phyloP scores from a whole-genome alignment of 2,888 invertebrate species.

The Drosophila barbarae region DNA sequence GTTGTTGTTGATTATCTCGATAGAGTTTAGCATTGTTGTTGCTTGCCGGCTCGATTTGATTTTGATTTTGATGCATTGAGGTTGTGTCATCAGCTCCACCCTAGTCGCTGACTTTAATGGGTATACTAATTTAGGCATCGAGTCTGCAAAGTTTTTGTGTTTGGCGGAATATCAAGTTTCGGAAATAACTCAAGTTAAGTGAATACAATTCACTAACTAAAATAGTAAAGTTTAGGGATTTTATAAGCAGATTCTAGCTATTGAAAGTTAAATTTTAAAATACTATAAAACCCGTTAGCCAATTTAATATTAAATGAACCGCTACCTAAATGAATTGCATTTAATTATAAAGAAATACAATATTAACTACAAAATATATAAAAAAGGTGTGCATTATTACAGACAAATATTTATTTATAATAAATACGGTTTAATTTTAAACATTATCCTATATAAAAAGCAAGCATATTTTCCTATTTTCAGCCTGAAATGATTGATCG shows the following conservation, averaged over 20 bases:
- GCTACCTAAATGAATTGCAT: not conserved
- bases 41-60: constrained; percentile 33
- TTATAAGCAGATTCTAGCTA: not conserved
- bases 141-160: not conserved
- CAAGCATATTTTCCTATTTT: not conserved
- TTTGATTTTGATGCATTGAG: constrained; percentile 36
- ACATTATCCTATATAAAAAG: too few relatives aligned
- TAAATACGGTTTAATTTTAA: not conserved
- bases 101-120: constrained; percentile 8
- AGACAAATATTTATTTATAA: not conserved
- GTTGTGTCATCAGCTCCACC: constrained; percentile 35
- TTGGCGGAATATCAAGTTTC: not conserved
- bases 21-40: constrained; percentile 23
- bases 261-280: too few relatives aligned
- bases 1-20: constrained; percentile 25
- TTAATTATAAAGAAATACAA: not conserved
- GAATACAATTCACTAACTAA: not conserved
- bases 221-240: too few relatives aligned
- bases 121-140: constrained; percentile 6
- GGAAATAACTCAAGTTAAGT: not conserved
- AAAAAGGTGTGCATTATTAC: not conserved
- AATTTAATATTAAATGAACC: too few relatives aligned
- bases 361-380: not conserved
- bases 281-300: too few relatives aligned
- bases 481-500: not conserved